Base-by-base conservation (phyloP, 2,888 invertebrate species). In the Hyposoter didymator region DNA sequence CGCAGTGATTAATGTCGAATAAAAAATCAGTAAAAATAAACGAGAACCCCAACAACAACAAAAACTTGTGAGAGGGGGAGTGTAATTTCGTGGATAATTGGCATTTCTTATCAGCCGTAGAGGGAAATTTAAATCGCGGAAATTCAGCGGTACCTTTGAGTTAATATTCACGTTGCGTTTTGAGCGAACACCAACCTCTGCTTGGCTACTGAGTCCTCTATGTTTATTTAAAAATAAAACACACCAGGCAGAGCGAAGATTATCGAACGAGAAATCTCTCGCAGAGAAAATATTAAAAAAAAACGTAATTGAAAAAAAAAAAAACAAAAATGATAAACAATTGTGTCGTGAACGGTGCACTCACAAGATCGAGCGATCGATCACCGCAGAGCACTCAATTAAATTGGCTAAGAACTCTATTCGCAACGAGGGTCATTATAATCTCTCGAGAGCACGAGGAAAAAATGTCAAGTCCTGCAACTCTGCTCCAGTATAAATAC, bases 361-460 rank as follows among this genome's bases (percentile, higher is more conserved):
- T 64, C 17, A 32, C 49, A 62, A 17, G 45, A 78, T 70, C 84
- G 59, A 73, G 72, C 45, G 52, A 84, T 84, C 76, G 67, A 78
- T 81, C 81, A 72, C 47, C 70, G 14, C 28, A 39, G 75, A 66
- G 55, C 52, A 80, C 72, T 55, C 76, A 72, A 84, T 84, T 84
- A 73, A 62, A 73, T 81, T 73, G 52, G 66, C 55, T 73, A 59
- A 72, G 59, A 75, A 55, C 22, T 72, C 32, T 43, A 59, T 78
- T 14, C 47, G 45, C 69, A 59, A 39, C 28, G 70, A 75, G 80
- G 52, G 52, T 78, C 78, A 52, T 76, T 76, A 78, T 67, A 67
- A 78, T 67, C 59, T 75, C 32, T 47, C 45, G 59, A 47, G 69
- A 69, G 52, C 19, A 8, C 19, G n/a, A 47, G 47, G 17, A 64